Base-by-base conservation (phyloP, 2,888 invertebrate genomes). In the Gryllus longicercus region DNA sequence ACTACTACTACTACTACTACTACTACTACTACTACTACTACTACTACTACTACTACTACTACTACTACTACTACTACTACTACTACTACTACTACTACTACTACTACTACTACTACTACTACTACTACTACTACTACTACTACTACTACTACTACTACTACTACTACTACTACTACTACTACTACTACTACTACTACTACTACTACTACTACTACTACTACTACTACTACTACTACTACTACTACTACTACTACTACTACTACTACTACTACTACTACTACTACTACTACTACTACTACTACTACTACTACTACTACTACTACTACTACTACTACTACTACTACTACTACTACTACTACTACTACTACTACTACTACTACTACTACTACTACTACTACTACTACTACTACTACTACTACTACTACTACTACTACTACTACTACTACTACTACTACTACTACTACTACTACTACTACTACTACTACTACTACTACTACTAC, bases 241-340 rank as follows among this genome's bases (percentile, higher is more conserved):
- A 63, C 63, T 16, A 63, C 63, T 16, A 63, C 63, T 63, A 63
- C 63, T 16, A 63, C 63, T 16, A 63, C 63, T 63, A 63, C 63
- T 16, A 63, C 63, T 16, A 63, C 63, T 63, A 63, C 63, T 16
- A 63, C 63, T 16, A 63, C 63, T 63, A 63, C 63, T 16, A 63
- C 63, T 16, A 63, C 63, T 63, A 63, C 63, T 16, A 63, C 63
- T 16, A 63, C 63, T 63, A 63, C 63, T 16, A 63, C 63, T 16
- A 63, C 63, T 63, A 63, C 63, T 16, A 63, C 63, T 16, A 63
- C 63, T 63, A 63, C 63, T 16, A 63, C 16, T 16, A 63, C 63
- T 63, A 63, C 63, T 63, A 63, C 63, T 63, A 63, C 63, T 63
- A 63, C 63, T 63, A 63, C 63, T 63, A 63, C 63, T 63, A 63